These are phyloP conservation scores for Istiophorus platypterus DNA, from an alignment of 2,113 vertebrate species.

Conservation along the genomic window DNA sequence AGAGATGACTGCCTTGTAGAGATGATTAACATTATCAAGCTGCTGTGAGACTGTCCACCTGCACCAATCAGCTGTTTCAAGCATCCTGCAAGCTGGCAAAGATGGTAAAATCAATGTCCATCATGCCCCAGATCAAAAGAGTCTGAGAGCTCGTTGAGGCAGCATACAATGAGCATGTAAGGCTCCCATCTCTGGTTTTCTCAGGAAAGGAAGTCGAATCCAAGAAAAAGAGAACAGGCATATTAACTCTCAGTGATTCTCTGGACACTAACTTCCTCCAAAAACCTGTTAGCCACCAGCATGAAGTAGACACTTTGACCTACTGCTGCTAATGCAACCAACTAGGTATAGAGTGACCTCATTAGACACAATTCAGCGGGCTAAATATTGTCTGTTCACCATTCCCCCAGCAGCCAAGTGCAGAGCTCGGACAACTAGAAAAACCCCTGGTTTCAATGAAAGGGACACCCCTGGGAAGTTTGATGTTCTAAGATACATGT, in stretches of 20 bases:
- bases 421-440: neutral
- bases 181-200: neutral
- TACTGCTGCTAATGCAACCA: neutral
- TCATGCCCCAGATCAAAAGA: neutral
- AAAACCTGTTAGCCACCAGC: neutral
- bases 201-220: neutral
- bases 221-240: neutral
- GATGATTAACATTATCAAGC: neutral
- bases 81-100: neutral
- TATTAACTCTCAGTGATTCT: neutral
- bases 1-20: neutral
- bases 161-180: too few species aligned
- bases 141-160: neutral
- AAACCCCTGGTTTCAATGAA: neutral
- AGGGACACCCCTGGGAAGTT: neutral
- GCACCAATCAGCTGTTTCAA: neutral
- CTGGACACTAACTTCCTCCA: neutral
- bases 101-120: neutral
- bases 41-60: neutral
- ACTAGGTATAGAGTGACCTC: too few species aligned
- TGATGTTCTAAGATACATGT: neutral
- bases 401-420: neutral
- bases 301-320: neutral
- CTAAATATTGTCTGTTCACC: neutral
- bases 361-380: neutral